Evolutionary conservation across 2,888 invertebrate genomes (phyloP), one percentile per base, ranked within the genome.

Genomic region (Cremastinae sp.): DNA sequence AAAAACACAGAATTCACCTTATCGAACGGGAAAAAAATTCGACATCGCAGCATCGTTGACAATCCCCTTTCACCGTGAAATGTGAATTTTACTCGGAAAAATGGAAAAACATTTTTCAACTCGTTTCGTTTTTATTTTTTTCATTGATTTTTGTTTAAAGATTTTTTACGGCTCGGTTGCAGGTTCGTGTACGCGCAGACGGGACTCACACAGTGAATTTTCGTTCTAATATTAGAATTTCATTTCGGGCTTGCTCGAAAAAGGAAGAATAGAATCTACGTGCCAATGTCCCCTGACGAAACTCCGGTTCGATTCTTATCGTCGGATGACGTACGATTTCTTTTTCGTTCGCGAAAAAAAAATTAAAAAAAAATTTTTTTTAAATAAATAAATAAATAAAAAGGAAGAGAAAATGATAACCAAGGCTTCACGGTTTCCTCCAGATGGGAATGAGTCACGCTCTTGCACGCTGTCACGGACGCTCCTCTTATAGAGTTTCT

Each of bases 181-280:
- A 43, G 66, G 45, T 16, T 61, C 70, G 61, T 70, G 75, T 74
- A 69, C 62, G 62, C 55, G 61, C 8, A 9, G 55, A 61, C 78
- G 74, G 80, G 62, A 79, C 83, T 81, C 78, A 81, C 72, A 70
- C 20, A 56, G 73, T 61, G 75, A 64, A 61, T 59, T n/a, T 71
- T 71, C 55, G 51, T 56, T 75, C 81, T 84, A 84, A 83, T 84
- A 84, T 84, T 84, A 84, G 82, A 83, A 78, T 80, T 80, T 80
- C 64, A 72, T 73, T 58, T 75, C 70, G 47, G 43, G 20, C 49
- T 53, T 39, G 53, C 22, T 10, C 39, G 22, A 56, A 65, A 66
- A 28, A 35, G 22, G 9, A 16, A 22, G 53, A 58, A 51, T 28
- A 64, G 47, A 71, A 41, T 58, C 16, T 12, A 18, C 18, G 22